Percentiles rank a stretch among this genome's conserved stretches.
Evolutionary conservation across 2,888 invertebrate genomes (phyloP).

Genomic region (Apantesis nais): DNA sequence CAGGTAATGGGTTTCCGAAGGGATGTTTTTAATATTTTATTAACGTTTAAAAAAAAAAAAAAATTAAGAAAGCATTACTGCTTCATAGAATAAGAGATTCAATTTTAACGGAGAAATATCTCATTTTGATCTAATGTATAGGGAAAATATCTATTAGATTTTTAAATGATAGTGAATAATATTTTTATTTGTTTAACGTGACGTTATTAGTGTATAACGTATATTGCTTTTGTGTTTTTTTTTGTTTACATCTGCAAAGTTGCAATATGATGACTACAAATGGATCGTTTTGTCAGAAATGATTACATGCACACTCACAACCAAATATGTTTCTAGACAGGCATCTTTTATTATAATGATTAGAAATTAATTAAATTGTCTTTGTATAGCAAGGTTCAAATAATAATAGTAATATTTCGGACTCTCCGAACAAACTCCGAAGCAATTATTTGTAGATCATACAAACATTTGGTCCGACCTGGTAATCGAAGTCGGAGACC

Average conservation of each 20-base stretch:
- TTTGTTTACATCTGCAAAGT: too few relatives aligned
- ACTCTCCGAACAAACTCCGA: too few relatives aligned
- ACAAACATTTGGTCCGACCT: too few relatives aligned
- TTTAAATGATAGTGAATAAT: not conserved
- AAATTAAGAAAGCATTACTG: not conserved
- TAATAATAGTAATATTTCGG: too few relatives aligned
- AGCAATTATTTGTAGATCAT: too few relatives aligned
- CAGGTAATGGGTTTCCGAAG: not conserved
- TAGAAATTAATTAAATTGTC: not conserved
- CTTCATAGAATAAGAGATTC: not conserved
- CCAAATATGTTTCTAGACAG: too few relatives aligned
- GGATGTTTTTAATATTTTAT: not conserved
- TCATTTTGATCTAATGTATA: not conserved
- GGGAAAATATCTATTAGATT: not conserved
- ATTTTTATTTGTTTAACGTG: not conserved
- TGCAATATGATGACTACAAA: too few relatives aligned
- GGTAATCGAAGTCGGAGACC: too few relatives aligned
- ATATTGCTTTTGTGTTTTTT: too few relatives aligned
- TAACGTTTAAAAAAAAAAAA: not conserved
- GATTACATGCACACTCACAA: too few relatives aligned
- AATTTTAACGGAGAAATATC: not conserved
- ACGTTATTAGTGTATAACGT: not conserved
- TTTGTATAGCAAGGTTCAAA: slow-evolving; percentile 23
- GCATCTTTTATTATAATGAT: too few relatives aligned
- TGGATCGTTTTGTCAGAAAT: too few relatives aligned